phyloP scores from a whole-genome alignment of 23 tunicate species.

The Aplidium turbinatum region DNA sequence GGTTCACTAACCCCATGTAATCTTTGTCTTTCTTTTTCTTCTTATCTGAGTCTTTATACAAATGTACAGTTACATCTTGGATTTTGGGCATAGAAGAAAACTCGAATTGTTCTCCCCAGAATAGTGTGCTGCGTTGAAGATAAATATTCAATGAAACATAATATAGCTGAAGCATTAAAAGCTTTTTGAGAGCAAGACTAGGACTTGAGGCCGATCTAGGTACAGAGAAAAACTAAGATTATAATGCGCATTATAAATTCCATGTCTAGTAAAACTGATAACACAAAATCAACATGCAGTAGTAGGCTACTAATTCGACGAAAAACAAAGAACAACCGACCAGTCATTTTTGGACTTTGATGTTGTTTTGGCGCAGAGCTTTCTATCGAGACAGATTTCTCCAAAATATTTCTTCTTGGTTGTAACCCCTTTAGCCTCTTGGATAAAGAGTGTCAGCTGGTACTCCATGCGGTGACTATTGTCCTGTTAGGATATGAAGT shows the following conservation, averaged over 20 bases:
- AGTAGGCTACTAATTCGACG: neutral
- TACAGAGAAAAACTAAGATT: too few relatives aligned
- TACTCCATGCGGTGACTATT: conserved; percentile 81
- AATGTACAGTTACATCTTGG: conserved; percentile 87
- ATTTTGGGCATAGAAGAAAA: conserved; percentile 80
- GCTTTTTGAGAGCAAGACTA: too few relatives aligned
- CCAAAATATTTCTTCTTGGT: conserved; percentile 90
- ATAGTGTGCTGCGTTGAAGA: conserved; percentile 64
- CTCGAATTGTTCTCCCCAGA: conserved; percentile 98
- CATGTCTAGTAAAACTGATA: too few relatives aligned
- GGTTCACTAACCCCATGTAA: conserved; percentile 91
- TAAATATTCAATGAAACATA: too few relatives aligned
- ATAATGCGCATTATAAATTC: too few relatives aligned
- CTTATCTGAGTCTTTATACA: conserved; percentile 96
- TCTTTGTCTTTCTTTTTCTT: conserved; percentile 98
- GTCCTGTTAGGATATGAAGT: conserved; percentile 77
- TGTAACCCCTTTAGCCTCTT: conserved; percentile 92
- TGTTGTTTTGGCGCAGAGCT: conserved; percentile 82
- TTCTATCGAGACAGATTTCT: conserved; percentile 87
- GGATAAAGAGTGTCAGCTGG: conserved; percentile 78
- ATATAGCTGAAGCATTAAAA: too few relatives aligned
- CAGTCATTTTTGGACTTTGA: conserved; percentile 88
- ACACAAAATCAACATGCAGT: too few relatives aligned
- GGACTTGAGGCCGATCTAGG: too few relatives aligned
- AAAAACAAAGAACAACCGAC: conserved; percentile 42